Percentiles rank a stretch among this genome's conserved stretches.
Conservation (phyloP, 2,113 vertebrate species). For the Speoplatyrhinus poulsoni region DNA sequence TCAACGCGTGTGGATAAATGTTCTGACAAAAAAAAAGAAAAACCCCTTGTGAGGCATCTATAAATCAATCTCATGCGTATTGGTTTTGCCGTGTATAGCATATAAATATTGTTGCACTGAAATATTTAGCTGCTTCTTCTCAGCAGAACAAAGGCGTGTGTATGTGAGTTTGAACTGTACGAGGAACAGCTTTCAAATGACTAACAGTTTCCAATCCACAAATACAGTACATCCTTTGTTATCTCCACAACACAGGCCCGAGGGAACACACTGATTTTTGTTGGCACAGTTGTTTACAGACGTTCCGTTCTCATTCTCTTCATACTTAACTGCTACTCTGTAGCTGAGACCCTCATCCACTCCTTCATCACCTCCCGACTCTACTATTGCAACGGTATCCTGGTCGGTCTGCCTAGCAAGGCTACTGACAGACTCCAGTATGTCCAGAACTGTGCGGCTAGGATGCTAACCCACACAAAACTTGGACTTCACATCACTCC, state of each 20-base stretch:
- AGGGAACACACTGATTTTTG: neutral
- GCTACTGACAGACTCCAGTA: too few species aligned
- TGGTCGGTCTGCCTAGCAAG: too few species aligned
- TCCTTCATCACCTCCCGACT: too few species aligned
- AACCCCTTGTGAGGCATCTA: slow-evolving; percentile 14
- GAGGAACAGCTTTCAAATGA: slow-evolving; percentile 38
- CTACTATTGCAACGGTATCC: too few species aligned
- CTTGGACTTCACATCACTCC: too few species aligned
- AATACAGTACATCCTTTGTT: slow-evolving; percentile 14
- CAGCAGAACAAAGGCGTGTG: slow-evolving; percentile 21
- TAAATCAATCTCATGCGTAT: slow-evolving; percentile 29
- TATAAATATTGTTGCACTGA: slow-evolving; percentile 9
- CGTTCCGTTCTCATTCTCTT: neutral
- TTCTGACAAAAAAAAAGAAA: neutral
- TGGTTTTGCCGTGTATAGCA: slow-evolving; percentile 19
- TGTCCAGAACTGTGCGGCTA: too few species aligned
- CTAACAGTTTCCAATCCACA: neutral
- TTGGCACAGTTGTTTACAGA: neutral
- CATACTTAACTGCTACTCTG: neutral
- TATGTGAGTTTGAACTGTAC: slow-evolving; percentile 20
- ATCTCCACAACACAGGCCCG: neutral
- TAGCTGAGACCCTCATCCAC: too few species aligned
- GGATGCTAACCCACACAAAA: too few species aligned
- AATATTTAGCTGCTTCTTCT: slow-evolving; percentile 19
- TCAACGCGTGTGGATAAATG: slow-evolving; percentile 27